A percentile compares a stretch with the other conserved stretches of the same genome.
phyloP scores from a whole-genome alignment of 2,113 vertebrate genomes.

The Taxidea taxus region DNA sequence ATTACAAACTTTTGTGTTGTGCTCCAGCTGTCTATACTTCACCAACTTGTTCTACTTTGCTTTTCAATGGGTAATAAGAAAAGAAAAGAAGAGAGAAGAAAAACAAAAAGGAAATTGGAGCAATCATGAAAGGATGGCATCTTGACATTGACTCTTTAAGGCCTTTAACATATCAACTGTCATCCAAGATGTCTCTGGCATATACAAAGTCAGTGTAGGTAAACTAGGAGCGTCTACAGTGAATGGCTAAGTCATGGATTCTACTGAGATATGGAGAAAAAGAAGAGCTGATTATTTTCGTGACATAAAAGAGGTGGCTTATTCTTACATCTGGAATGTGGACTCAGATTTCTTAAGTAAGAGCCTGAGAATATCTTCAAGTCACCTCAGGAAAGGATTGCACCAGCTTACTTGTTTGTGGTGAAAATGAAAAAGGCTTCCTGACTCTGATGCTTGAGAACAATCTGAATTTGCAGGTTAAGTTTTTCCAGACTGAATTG shows the following conservation, averaged over 20 bases:
- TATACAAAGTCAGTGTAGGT: not conserved
- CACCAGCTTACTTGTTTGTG: not conserved
- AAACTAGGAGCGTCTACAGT: not conserved
- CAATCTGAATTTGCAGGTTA: not conserved
- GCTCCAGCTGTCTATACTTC: not conserved
- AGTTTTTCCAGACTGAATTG: not conserved
- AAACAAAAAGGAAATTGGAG: not conserved
- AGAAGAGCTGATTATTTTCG: not conserved
- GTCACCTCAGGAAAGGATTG: not conserved
- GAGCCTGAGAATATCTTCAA: not conserved
- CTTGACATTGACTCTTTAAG: not conserved
- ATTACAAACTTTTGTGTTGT: not conserved
- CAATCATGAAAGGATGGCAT: not conserved
- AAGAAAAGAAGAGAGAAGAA: accelerated
- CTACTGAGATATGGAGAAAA: not conserved
- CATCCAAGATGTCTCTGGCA: not conserved
- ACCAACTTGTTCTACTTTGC: not conserved
- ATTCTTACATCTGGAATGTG: not conserved
- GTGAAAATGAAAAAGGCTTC: not conserved
- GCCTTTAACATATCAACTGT: not conserved
- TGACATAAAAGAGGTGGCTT: not conserved
- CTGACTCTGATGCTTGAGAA: not conserved
- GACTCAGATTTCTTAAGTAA: not conserved
- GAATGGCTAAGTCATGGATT: not conserved
- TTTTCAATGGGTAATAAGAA: not conserved